Evolutionary conservation across 2,888 invertebrate genomes (phyloP).

Genomic region (Lamproptera curius): DNA sequence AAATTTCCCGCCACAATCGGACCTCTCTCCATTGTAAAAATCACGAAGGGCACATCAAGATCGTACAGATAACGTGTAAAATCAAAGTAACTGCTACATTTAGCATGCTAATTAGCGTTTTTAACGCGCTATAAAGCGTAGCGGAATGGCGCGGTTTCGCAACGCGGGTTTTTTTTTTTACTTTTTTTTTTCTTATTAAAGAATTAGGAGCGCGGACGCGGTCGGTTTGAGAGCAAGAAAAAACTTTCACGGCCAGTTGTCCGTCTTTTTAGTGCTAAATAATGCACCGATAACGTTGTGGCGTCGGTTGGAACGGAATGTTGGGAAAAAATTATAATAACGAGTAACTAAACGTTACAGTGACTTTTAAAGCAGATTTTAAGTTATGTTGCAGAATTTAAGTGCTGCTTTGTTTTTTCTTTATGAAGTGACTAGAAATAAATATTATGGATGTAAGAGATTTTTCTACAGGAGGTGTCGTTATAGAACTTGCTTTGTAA

Average conservation of each 20-base stretch:
- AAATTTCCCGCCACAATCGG: slow-evolving; percentile 11
- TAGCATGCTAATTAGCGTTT: slow-evolving; percentile 18
- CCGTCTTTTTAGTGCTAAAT: slow-evolving; percentile 4
- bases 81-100: slow-evolving; percentile 15
- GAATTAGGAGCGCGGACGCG: slow-evolving; percentile 13
- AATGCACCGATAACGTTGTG: slow-evolving; percentile 6
- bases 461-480: too few relatives aligned
- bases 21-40: slow-evolving; percentile 14
- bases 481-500: too few relatives aligned
- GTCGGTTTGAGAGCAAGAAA: background rate
- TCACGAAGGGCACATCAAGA: slow-evolving; percentile 9
- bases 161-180: slow-evolving; percentile 19
- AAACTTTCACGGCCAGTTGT: background rate
- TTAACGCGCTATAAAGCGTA: slow-evolving; percentile 11
- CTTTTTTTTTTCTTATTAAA: too few relatives aligned
- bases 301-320: slow-evolving; percentile 1
- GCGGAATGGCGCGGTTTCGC: slow-evolving; percentile 15
- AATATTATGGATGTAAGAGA: too few relatives aligned
- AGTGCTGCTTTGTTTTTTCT: too few relatives aligned
- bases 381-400: too few relatives aligned
- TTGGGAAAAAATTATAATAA: background rate
- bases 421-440: too few relatives aligned
- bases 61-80: slow-evolving; percentile 7
- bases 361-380: too few relatives aligned
- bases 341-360: too few relatives aligned